A percentile compares a stretch with the other conserved stretches of the same genome.
These are phyloP conservation scores for Luscinia megarhynchos DNA, from an alignment of 2,797 vertebrate genomes.

Conservation along the genomic window DNA sequence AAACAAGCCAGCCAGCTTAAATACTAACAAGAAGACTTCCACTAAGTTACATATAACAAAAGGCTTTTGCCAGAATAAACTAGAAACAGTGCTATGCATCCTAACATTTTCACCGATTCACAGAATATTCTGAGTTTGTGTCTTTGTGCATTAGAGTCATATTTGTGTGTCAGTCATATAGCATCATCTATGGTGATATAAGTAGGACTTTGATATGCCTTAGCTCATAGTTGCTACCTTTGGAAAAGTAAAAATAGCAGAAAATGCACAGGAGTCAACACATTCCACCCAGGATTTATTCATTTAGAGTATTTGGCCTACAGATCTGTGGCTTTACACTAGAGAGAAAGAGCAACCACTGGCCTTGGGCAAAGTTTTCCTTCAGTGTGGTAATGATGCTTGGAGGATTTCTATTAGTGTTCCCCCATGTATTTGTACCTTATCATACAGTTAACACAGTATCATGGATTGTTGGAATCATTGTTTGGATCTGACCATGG, in stretches of 20 bases:
- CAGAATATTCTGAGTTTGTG: not conserved
- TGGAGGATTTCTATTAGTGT: not conserved
- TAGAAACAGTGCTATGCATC: not conserved
- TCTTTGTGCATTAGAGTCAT: not conserved
- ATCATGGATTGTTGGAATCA: not conserved
- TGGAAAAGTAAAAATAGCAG: not conserved
- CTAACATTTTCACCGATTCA: not conserved
- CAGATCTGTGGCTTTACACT: not conserved
- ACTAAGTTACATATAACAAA: not conserved
- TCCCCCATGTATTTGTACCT: not conserved
- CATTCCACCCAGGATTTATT: not conserved
- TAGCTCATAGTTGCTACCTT: not conserved
- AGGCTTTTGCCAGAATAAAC: not conserved
- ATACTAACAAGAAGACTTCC: not conserved
- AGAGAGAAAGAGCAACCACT: not conserved
- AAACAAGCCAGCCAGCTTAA: not conserved
- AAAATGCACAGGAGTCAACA: not conserved
- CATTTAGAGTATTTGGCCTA: conserved; percentile 13
- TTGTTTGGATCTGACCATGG: not conserved
- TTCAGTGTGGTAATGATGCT: not conserved
- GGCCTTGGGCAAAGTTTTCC: not conserved
- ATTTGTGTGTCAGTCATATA: not conserved
- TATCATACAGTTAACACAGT: not conserved
- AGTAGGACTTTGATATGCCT: not conserved
- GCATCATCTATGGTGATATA: not conserved